phyloP scores from a whole-genome alignment of 2,113 vertebrate genomes.

The Pituophis catenifer region DNA sequence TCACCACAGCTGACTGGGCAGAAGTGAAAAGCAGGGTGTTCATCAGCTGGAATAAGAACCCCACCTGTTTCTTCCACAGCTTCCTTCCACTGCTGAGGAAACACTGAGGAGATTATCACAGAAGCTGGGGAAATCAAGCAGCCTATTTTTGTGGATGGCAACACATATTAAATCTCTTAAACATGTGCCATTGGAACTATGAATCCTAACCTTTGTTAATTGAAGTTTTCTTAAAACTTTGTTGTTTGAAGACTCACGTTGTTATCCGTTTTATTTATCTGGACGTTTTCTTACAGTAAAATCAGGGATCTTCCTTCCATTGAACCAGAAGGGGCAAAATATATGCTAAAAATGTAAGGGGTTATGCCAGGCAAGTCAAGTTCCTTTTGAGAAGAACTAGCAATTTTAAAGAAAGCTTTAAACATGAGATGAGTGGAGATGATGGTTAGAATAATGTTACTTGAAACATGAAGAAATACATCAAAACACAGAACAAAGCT shows the following conservation, averaged over 20 bases:
- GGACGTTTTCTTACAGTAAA: background rate
- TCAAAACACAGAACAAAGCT: background rate
- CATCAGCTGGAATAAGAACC: conserved; percentile 3
- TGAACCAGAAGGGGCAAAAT: background rate
- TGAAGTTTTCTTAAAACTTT: background rate
- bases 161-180: background rate
- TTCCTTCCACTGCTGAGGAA: background rate
- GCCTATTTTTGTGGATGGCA: background rate
- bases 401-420: background rate
- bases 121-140: background rate
- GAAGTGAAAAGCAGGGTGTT: background rate
- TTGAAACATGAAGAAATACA: background rate
- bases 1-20: background rate
- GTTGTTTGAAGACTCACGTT: background rate
- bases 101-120: background rate
- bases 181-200: background rate
- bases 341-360: background rate
- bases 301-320: background rate
- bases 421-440: background rate
- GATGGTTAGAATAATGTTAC: background rate
- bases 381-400: background rate
- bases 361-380: background rate
- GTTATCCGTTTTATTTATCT: background rate
- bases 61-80: background rate
- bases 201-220: background rate